phyloP scores from a whole-genome alignment of 2,888 invertebrate species.

The Zaprionus lineosus region DNA sequence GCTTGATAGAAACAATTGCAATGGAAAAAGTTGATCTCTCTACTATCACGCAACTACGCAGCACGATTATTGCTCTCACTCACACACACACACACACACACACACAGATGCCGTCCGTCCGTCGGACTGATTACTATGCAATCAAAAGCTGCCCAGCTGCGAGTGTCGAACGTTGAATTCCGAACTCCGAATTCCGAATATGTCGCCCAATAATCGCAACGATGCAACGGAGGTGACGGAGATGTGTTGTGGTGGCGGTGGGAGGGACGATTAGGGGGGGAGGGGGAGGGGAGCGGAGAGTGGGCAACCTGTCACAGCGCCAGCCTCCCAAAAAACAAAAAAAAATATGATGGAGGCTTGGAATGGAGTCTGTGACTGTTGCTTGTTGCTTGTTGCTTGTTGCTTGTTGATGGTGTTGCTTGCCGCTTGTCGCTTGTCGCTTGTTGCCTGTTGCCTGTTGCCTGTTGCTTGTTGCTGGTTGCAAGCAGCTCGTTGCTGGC shows the following conservation, averaged over 20 bases:
- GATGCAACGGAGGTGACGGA: too few species aligned
- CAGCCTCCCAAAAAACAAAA: conserved; percentile 34
- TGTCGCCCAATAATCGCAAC: background rate
- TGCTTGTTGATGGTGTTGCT: conserved; percentile 12
- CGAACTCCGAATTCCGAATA: conserved; percentile 30
- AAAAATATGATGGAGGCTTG: conserved; percentile 4
- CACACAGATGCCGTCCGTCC: conserved; percentile 1
- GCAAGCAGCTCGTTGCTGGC: conserved; percentile 5
- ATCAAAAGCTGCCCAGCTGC: conserved; percentile 53
- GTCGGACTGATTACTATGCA: background rate
- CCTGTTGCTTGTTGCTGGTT: background rate
- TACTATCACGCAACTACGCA: conserved; percentile 2
- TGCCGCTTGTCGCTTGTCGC: background rate
- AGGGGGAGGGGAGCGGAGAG: background rate
- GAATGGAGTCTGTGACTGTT: conserved; percentile 11
- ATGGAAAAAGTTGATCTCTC: conserved; percentile 27
- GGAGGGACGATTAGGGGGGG: background rate
- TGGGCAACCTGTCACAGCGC: conserved; percentile 46
- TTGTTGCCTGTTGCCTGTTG: too few species aligned
- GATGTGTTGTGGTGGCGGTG: background rate
- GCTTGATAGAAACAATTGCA: conserved; percentile 37
- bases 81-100: background rate
- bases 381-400: background rate
- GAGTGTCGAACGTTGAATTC: conserved; percentile 41
- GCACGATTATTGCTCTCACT: background rate